Base-by-base conservation (phyloP, 2,888 invertebrate species). In the Epistrophe eligans region DNA sequence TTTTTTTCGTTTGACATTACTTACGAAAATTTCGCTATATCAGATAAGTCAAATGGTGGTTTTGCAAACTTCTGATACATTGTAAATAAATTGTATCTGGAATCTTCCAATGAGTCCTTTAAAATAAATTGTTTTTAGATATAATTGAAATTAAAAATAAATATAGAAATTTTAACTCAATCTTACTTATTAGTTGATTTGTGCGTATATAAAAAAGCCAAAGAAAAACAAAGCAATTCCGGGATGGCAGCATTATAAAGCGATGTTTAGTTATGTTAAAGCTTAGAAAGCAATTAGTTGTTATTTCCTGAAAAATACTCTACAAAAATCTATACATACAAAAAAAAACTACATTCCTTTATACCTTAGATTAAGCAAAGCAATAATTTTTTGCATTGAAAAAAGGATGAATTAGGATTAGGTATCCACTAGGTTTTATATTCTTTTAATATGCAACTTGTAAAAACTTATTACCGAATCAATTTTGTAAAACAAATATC, bases 31-130 rank as follows among this genome's bases (percentile, higher is more conserved):
- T 92, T 93, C 19, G 92, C 90, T 13, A 92, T 92, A 77, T 93
- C 93, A 40, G 91, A 89, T 45, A 93, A 88, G 88, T 93, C 93
- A 60, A 92, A 93, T 0, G 92, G 92, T 55, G 92, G 92, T 82
- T 92, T 92, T 28, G 92, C 91, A 74, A 93, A 91, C 89, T 92
- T 93, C 89, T 93, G 93, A 89, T 93, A 93, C 92, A 93, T 93
- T 73, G 92, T 92, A 87, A 93, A 92, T 3, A 93, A 89, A 90
- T 93, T 93, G 74, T 92, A 91, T 72, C 92, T 90, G 11, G 92
- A 91, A 84, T 93, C 93, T 89, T 93, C 93, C 60, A 92, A 84
- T n/a, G 90, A 88, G 84, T 93, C 93, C 93, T 93, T 90, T 70
- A 81, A 88, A 73, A 73, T 10, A 38, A 52, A 66, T 40, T 11